Evolutionary conservation across 2,888 invertebrate species (phyloP).

Genomic region (Zeuzera pyrina): DNA sequence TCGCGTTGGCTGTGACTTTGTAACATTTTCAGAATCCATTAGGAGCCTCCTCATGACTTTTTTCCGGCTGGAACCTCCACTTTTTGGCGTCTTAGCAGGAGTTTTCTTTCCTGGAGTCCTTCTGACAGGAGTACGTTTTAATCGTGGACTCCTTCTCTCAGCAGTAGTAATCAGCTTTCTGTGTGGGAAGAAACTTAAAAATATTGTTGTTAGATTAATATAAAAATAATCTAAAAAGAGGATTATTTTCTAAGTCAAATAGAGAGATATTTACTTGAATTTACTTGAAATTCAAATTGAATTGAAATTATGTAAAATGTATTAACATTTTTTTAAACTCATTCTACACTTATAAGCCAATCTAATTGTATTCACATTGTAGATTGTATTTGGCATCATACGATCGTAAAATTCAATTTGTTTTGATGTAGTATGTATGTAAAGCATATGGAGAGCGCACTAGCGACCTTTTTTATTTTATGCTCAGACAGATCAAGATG

Average conservation of each 20-base stretch:
- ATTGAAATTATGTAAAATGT: no score
- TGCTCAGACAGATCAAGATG: no score
- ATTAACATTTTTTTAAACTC: no score
- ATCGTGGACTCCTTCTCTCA: slow-evolving; percentile 57
- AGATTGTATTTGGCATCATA: no score
- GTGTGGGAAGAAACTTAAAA: slow-evolving; percentile 64
- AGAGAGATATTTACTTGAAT: neutral
- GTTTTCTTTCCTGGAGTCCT: slow-evolving; percentile 68
- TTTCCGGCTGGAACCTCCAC: slow-evolving; percentile 76
- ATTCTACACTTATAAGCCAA: no score
- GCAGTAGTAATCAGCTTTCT: slow-evolving; percentile 57
- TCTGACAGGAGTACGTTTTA: slow-evolving; percentile 64
- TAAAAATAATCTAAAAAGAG: slow-evolving; percentile 6
- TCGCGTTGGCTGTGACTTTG: slow-evolving; percentile 52
- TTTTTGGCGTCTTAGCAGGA: slow-evolving; percentile 68
- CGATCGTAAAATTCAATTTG: no score
- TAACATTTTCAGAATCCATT: slow-evolving; percentile 48
- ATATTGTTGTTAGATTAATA: slow-evolving; percentile 23
- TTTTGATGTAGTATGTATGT: no score
- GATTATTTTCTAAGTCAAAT: neutral
- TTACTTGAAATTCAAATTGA: no score
- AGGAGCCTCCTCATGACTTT: slow-evolving; percentile 61
- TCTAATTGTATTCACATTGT: no score
- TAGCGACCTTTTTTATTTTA: no score
- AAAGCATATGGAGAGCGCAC: no score